Conservation (phyloP, 2,888 invertebrate genomes). For the Geotrupes spiniger region DNA sequence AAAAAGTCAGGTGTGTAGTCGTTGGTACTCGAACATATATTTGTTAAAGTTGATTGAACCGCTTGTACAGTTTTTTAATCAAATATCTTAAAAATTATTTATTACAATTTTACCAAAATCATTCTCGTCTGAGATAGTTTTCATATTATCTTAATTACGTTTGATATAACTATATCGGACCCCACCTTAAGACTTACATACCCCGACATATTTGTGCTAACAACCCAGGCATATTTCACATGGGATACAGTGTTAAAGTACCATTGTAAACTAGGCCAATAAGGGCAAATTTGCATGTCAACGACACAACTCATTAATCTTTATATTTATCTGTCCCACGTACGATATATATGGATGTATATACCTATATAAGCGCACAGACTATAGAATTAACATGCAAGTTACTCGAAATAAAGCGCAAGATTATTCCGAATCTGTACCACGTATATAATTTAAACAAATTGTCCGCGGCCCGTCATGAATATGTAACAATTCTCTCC, state of each 20-base stretch:
- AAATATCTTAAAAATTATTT: too few species aligned
- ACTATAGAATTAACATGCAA: conserved; percentile 3
- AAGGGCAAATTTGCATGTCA: conserved; percentile 28
- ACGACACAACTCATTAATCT: conserved; percentile 29
- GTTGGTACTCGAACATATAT: too few species aligned
- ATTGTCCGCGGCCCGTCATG: conserved; percentile 22
- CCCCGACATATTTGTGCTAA: background rate
- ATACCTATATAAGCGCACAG: conserved; percentile 3
- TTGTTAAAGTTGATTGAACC: too few species aligned
- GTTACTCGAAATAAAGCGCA: background rate
- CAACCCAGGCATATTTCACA: background rate
- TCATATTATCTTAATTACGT: too few species aligned
- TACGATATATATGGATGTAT: conserved; percentile 7
- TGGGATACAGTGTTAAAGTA: too few species aligned
- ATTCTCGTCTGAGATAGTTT: too few species aligned
- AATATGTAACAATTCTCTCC: conserved; percentile 19
- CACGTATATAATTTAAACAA: conserved; percentile 22
- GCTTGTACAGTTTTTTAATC: too few species aligned
- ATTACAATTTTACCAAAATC: too few species aligned
- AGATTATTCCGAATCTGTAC: conserved; percentile 15
- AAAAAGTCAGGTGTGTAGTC: too few species aligned
- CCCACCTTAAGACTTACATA: too few species aligned
- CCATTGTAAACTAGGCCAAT: conserved; percentile 13
- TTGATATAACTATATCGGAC: too few species aligned
- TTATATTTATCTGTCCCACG: conserved; percentile 8